Base-by-base conservation (phyloP, 2,888 invertebrate species). In the Hedychridium roseum region DNA sequence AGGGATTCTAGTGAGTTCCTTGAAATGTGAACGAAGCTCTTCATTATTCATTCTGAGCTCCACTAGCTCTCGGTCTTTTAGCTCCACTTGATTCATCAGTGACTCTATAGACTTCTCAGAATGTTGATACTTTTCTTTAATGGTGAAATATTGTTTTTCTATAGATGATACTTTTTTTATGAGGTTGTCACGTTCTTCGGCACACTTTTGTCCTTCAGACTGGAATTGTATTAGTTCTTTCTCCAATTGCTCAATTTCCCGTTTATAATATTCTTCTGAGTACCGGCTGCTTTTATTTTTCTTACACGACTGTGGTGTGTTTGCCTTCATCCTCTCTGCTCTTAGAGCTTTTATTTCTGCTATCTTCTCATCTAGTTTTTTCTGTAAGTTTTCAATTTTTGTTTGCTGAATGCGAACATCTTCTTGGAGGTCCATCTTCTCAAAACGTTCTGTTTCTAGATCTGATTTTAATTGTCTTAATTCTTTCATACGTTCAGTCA, bases 401-500 rank as follows among this genome's bases (percentile, higher is more conserved):
- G 81, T 78, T 44, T 83, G 81, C 26, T 84, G 83, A 34, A 80
- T 76, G 18, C 79, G 75, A 0, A 88, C 65, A 62, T 88, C 87
- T 20, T 86, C 85, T 46, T 84, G 84, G 12, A 88, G 65, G 61
- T 85, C 86, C 45, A 81, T 82, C 40, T 86, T 84, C 61, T 88
- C 88, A 66, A 84, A 86, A 27, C 83, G 79, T 70, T 87, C 85
- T 0, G 84, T 81, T 56, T 88, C 87, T 3, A 88, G 71, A 15
- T 85, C 84, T 0, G 83, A 82, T 54, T 81, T 82, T 30, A 88
- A 65, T 2, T 81, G 78, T 12, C 83, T 78, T 7, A 88, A 81
- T 62, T 82, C 80, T 2, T 74, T 71, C 50, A 76, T 74, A 18
- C 74, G 71, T 77, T 37, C 83, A 78, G n/a, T 82, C 77, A 73